phyloP scores from a whole-genome alignment of 1,140 invertebrate genomes.

The Listronotus bonariensis region DNA sequence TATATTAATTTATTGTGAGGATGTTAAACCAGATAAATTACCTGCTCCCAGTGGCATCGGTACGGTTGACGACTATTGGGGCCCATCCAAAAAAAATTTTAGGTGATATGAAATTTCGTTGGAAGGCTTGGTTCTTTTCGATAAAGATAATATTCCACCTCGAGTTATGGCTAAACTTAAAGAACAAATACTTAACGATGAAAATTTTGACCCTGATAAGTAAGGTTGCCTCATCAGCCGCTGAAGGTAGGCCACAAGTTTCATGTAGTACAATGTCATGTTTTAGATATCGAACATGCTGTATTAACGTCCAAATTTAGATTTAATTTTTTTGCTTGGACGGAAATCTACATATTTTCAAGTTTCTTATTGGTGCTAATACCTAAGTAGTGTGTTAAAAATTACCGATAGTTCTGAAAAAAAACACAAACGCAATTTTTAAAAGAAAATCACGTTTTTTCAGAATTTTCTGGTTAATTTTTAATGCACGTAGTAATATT shows the following conservation, averaged over 20 bases:
- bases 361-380: too few species aligned
- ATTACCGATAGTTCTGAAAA: too few species aligned
- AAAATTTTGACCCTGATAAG: constrained; percentile 91
- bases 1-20: constrained; percentile 54
- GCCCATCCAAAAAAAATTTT: constrained; percentile 87
- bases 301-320: too few species aligned
- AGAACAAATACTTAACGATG: constrained; percentile 79
- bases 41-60: constrained; percentile 79
- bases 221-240: constrained; percentile 74
- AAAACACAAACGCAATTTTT: too few species aligned
- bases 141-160: constrained; percentile 90
- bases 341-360: too few species aligned
- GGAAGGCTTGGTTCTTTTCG: constrained; percentile 80
- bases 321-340: too few species aligned
- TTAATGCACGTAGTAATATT: too few species aligned
- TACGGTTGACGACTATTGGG: constrained; percentile 90
- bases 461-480: too few species aligned
- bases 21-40: constrained; percentile 82
- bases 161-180: constrained; percentile 82
- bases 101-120: constrained; percentile 91
- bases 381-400: too few species aligned
- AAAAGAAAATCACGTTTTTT: too few species aligned
- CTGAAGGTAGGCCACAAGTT: constrained; percentile 62
- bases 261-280: too few species aligned
- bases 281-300: too few species aligned